Conservation (phyloP, 2,888 invertebrate genomes). For the Noctua fimbriata region DNA sequence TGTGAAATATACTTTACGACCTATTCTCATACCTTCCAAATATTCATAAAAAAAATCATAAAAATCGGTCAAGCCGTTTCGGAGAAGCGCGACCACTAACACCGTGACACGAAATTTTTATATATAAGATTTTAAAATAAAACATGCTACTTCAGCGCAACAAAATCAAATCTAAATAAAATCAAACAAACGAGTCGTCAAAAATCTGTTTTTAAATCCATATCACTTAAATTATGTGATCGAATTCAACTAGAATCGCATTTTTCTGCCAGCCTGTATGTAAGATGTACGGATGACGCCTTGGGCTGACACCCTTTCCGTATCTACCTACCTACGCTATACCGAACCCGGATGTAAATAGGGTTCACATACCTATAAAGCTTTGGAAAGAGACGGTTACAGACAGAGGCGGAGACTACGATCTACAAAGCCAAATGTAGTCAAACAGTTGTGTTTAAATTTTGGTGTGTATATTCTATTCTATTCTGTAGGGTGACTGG, state of each 20-base stretch:
- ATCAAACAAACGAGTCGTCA: background rate
- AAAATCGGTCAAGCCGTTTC: too few species aligned
- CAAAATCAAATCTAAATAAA: background rate
- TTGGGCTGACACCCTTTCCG: background rate
- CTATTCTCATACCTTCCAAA: too few species aligned
- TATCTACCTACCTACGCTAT: background rate
- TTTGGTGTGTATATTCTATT: too few species aligned
- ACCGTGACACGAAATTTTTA: too few species aligned
- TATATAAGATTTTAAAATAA: background rate
- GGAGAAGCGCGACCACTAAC: too few species aligned
- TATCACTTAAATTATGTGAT: background rate
- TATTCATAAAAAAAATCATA: too few species aligned
- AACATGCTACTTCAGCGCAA: background rate
- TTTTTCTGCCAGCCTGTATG: background rate
- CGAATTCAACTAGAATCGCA: background rate
- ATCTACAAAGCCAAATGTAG: background rate
- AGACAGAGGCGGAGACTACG: background rate
- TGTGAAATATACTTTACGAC: too few species aligned
- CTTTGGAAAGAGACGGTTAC: background rate
- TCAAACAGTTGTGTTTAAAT: background rate
- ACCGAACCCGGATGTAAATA: background rate
- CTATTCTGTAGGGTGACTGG: too few species aligned
- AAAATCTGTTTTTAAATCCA: background rate
- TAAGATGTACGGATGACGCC: background rate
- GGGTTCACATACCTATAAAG: background rate